phyloP scores from a whole-genome alignment of 2,888 invertebrate species.

The Drosophila mimica region DNA sequence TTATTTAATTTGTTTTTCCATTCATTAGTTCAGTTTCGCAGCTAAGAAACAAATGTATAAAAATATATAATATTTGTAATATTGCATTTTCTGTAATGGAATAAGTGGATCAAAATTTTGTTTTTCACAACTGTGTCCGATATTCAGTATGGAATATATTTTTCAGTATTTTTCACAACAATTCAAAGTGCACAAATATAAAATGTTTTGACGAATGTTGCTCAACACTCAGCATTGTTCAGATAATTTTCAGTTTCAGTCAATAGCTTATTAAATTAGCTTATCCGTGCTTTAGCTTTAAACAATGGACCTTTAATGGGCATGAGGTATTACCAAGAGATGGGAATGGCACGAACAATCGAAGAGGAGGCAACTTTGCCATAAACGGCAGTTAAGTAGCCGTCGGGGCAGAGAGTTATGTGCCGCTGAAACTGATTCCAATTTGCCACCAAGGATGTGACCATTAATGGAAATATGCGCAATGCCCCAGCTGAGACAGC shows the following conservation, averaged over 20 bases:
- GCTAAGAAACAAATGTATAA: background rate
- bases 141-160: background rate
- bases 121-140: background rate
- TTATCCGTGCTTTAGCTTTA: conserved; percentile 8
- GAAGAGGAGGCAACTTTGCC: conserved; percentile 32
- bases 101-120: background rate
- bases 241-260: conserved; percentile 11
- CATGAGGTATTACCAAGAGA: conserved; percentile 8
- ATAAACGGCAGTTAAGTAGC: conserved; percentile 70
- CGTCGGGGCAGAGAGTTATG: conserved; percentile 64
- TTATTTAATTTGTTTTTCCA: background rate
- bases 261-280: conserved; percentile 36
- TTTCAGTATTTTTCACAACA: background rate
- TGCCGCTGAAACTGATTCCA: conserved; percentile 64
- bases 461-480: conserved; percentile 80
- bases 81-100: background rate
- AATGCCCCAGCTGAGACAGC: conserved; percentile 59
- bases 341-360: conserved; percentile 42
- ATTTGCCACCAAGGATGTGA: conserved; percentile 80
- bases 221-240: background rate
- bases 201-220: background rate
- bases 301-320: conserved; percentile 34
- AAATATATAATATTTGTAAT: background rate
- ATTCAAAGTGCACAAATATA: background rate
- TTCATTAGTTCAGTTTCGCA: background rate